These are phyloP conservation scores for Coregonus ussuriensis DNA, from an alignment of 2,797 vertebrate species.

Conservation along the genomic window DNA sequence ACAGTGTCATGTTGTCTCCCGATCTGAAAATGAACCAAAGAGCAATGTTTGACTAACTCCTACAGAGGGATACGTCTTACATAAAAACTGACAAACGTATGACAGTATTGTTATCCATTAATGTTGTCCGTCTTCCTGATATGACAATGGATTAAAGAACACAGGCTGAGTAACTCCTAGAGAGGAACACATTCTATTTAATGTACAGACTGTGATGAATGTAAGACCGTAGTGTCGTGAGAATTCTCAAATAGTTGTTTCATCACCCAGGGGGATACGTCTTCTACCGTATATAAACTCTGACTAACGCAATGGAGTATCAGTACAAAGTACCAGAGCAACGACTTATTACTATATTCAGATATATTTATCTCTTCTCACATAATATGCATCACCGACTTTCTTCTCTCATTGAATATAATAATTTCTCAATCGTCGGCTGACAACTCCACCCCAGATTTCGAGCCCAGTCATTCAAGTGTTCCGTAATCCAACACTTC, in stretches of 20 bases:
- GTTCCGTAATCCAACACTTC: conserved; percentile 2
- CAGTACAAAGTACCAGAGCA: background rate
- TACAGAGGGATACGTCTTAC: background rate
- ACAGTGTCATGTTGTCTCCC: too few relatives aligned
- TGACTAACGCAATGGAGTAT: background rate
- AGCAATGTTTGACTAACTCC: background rate
- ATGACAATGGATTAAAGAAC: background rate
- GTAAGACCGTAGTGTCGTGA: too few relatives aligned
- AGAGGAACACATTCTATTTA: background rate
- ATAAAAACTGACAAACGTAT: too few relatives aligned
- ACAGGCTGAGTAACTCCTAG: background rate
- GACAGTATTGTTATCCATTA: background rate
- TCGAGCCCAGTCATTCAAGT: background rate
- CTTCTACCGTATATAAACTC: background rate
- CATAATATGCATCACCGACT: background rate
- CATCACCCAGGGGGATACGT: background rate
- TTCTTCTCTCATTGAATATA: background rate
- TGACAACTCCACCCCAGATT: background rate
- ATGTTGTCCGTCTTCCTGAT: background rate
- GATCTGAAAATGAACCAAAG: background rate
- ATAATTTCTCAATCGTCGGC: background rate
- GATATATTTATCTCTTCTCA: background rate
- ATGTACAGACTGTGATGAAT: background rate
- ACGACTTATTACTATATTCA: background rate
- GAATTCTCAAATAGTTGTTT: too few relatives aligned